These are phyloP conservation scores for Pseudomyrmex sp. DNA, from an alignment of 1,140 invertebrate genomes.

Conservation along the genomic window DNA sequence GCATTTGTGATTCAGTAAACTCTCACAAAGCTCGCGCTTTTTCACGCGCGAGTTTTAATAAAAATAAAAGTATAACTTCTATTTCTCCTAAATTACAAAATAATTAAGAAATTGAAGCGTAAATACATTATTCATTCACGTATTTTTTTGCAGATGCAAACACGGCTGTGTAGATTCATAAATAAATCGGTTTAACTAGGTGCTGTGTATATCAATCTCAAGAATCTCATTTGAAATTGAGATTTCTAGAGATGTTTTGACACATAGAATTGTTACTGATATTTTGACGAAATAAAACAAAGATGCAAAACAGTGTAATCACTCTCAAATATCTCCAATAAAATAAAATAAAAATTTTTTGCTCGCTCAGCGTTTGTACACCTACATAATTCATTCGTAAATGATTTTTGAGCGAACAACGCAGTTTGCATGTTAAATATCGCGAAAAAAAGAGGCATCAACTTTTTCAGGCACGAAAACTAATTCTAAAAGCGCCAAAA, in stretches of 20 bases:
- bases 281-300: constrained; percentile 2
- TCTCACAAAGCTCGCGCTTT: background rate
- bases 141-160: constrained; percentile 69
- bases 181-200: constrained; percentile 74
- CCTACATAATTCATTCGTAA: background rate
- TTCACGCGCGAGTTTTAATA: background rate
- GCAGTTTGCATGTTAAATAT: background rate
- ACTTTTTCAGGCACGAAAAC: background rate
- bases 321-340: no score
- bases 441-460: background rate
- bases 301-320: no score
- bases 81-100: background rate
- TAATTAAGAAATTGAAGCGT: background rate
- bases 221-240: constrained; percentile 27
- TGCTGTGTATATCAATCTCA: constrained; percentile 48
- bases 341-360: no score
- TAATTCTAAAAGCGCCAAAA: background rate
- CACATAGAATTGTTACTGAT: background rate
- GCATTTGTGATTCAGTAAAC: constrained; percentile 43
- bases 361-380: no score
- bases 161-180: constrained; percentile 65
- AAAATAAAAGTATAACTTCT: background rate
- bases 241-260: background rate
- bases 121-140: constrained; percentile 60
- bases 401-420: background rate